phyloP scores from a whole-genome alignment of 2,797 vertebrate species.

The Orientallactaga sibirica region DNA sequence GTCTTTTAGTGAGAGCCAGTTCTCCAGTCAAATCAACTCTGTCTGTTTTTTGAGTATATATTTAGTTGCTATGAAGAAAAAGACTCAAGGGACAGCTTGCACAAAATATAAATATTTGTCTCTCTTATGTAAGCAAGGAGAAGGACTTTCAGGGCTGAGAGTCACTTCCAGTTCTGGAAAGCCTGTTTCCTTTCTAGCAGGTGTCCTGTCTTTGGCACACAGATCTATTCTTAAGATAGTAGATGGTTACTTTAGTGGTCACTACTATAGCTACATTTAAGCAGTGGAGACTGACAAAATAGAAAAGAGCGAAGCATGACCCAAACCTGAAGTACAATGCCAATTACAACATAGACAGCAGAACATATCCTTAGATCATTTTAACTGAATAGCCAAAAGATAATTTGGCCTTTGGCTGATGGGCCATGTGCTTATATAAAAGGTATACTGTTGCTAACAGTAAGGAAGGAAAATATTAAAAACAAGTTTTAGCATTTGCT shows the following conservation, averaged over 20 bases:
- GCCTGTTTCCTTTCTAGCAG: not conserved
- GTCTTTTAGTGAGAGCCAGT: not conserved
- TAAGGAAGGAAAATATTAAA: not conserved
- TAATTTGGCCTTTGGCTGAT: not conserved
- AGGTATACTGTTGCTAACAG: not conserved
- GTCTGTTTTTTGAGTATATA: not conserved
- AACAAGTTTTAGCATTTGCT: not conserved
- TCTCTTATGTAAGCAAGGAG: not conserved
- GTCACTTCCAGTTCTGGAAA: fast-evolving
- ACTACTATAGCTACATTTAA: not conserved
- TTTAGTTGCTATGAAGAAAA: not conserved
- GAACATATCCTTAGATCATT: not conserved
- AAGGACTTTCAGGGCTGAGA: not conserved
- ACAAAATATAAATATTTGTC: not conserved
- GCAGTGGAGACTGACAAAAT: not conserved
- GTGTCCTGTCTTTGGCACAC: fast-evolving
- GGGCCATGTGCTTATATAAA: not conserved
- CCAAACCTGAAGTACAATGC: not conserved
- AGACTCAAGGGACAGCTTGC: not conserved
- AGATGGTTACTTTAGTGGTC: not conserved
- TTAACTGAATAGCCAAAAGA: not conserved
- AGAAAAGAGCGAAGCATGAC: not conserved
- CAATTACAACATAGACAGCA: not conserved
- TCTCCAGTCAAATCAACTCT: not conserved
- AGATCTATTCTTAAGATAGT: not conserved